A percentile compares a stretch with the other conserved stretches of the same genome.
Conservation (phyloP, 2,888 invertebrate species). For the Penaeus monodon region DNA sequence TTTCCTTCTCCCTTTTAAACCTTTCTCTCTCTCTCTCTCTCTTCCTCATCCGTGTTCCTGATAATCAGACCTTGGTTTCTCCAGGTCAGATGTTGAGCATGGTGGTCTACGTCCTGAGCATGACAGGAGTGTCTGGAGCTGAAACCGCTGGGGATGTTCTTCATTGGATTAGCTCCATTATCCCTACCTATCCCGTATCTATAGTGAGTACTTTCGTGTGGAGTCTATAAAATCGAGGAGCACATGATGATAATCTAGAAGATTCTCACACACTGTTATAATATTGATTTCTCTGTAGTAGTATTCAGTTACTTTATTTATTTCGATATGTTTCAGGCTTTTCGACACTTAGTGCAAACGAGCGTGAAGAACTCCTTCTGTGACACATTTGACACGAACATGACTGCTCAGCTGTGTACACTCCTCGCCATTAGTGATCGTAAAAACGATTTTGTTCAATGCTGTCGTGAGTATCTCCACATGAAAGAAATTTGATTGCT, state of each 20-base stretch:
- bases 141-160: slow-evolving; percentile 37
- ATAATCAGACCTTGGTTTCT: background rate
- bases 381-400: slow-evolving; percentile 31
- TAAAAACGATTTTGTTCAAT: slow-evolving; percentile 21
- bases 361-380: slow-evolving; percentile 45
- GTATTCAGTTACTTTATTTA: too few relatives aligned
- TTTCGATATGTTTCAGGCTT: slow-evolving; percentile 12
- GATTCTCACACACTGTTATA: too few relatives aligned
- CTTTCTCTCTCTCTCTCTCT: too few relatives aligned
- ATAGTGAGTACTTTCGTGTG: slow-evolving; percentile 27
- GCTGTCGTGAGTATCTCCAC: slow-evolving; percentile 34
- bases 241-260: too few relatives aligned
- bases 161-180: slow-evolving; percentile 42
- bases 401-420: slow-evolving; percentile 22
- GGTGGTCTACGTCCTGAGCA: slow-evolving; percentile 30
- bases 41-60: background rate
- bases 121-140: background rate
- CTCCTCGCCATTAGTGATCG: background rate
- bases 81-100: slow-evolving; percentile 47
- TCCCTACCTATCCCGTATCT: slow-evolving; percentile 52
- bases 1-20: too few relatives aligned
- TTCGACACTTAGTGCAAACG: slow-evolving; percentile 6
- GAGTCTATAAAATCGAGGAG: too few relatives aligned
- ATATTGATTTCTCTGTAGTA: too few relatives aligned
- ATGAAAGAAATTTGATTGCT: too few relatives aligned